Conservation (phyloP, 1,140 invertebrate genomes). For the Heliconius hewitsoni region DNA sequence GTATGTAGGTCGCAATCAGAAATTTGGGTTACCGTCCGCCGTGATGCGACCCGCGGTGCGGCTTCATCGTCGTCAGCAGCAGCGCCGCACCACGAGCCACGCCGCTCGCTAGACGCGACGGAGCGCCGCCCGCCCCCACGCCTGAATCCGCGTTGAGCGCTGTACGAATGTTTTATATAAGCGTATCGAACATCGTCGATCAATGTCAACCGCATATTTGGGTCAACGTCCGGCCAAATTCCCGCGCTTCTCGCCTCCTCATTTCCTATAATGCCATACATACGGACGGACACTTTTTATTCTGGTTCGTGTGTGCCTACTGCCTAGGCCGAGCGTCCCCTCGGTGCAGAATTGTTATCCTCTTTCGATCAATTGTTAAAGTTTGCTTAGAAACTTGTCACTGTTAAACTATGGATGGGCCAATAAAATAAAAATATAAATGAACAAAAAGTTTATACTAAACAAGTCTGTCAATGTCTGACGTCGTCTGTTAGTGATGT, state of each 20-base stretch:
- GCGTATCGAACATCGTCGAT: slow-evolving; percentile 76
- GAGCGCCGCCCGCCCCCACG: slow-evolving; percentile 51
- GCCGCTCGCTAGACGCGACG: slow-evolving; percentile 51
- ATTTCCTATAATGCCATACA: slow-evolving; percentile 67
- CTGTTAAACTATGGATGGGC: not conserved
- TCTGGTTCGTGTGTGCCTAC: slow-evolving; percentile 35
- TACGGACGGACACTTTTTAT: slow-evolving; percentile 47
- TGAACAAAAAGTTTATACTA: slow-evolving; percentile 2
- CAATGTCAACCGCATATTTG: slow-evolving; percentile 80
- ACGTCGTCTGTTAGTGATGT: not conserved
- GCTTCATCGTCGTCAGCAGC: slow-evolving; percentile 27
- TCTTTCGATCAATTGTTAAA: slow-evolving; percentile 5
- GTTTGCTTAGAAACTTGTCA: slow-evolving; percentile 13
- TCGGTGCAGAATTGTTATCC: slow-evolving; percentile 14
- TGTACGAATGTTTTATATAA: slow-evolving; percentile 68
- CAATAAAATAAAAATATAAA: not conserved
- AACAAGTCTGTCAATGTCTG: slow-evolving; percentile 6
- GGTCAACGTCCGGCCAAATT: slow-evolving; percentile 78
- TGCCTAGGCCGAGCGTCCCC: not conserved
- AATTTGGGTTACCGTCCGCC: slow-evolving; percentile 78
- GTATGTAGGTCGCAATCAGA: slow-evolving; percentile 73
- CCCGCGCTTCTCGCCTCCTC: slow-evolving; percentile 65
- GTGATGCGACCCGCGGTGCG: slow-evolving; percentile 54
- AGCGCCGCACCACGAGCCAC: slow-evolving; percentile 49
- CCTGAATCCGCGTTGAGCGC: slow-evolving; percentile 58